A percentile compares a stretch with the other conserved stretches of the same genome.
Conservation (phyloP, 2,888 invertebrate species). For the Polymixis lichenea region DNA sequence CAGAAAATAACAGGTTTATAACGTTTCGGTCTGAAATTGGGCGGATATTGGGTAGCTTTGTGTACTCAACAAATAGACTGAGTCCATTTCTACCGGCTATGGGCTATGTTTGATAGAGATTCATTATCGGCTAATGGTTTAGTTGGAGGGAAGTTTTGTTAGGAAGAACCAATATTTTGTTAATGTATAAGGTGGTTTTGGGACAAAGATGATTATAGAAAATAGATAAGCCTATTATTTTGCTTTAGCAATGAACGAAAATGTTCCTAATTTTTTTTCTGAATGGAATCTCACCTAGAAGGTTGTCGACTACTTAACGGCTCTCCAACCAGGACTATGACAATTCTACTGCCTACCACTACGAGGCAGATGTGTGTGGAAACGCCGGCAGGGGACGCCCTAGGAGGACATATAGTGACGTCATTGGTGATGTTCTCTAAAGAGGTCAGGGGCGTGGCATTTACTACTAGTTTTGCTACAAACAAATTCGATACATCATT, state of each 20-base stretch:
- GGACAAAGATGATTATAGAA: neutral
- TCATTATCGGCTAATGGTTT: conserved; percentile 70
- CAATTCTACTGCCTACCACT: too few relatives aligned
- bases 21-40: conserved; percentile 31
- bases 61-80: conserved; percentile 58
- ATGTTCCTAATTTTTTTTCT: too few relatives aligned
- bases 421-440: too few relatives aligned
- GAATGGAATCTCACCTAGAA: too few relatives aligned
- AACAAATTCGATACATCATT: neutral
- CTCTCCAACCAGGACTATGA: too few relatives aligned
- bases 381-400: too few relatives aligned
- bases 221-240: neutral
- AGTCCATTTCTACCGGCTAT: conserved; percentile 39
- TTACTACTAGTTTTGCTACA: neutral
- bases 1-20: conserved; percentile 44
- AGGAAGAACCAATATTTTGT: conserved; percentile 18
- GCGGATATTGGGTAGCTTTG: conserved; percentile 66
- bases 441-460: too few relatives aligned
- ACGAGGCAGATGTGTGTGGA: too few relatives aligned
- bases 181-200: neutral
- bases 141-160: conserved; percentile 46
- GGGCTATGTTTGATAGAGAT: conserved; percentile 63
- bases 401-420: too few relatives aligned
- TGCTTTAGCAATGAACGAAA: too few relatives aligned
- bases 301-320: too few relatives aligned